phyloP scores from a whole-genome alignment of 2,888 invertebrate species.

The Watsonalla binaria region DNA sequence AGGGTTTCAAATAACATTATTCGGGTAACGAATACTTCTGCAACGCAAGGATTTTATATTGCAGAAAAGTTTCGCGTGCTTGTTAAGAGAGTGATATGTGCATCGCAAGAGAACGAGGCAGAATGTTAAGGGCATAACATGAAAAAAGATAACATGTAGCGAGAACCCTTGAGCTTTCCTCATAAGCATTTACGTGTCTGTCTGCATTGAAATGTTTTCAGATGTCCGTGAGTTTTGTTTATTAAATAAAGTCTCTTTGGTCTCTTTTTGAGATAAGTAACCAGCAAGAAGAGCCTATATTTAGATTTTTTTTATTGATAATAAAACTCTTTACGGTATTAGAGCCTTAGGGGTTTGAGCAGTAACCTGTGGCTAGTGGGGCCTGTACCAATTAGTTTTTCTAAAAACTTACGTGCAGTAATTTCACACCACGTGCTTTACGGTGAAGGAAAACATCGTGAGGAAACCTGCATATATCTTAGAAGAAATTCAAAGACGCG shows the following conservation, averaged over 20 bases:
- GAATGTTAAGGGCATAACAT: conserved; percentile 43
- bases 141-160: conserved; percentile 24
- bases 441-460: no score
- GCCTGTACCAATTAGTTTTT: no score
- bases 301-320: no score
- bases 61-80: conserved; percentile 34
- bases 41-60: conserved; percentile 29
- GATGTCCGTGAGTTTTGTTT: conserved; percentile 31
- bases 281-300: no score
- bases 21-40: conserved; percentile 29
- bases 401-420: no score
- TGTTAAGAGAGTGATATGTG: conserved; percentile 41
- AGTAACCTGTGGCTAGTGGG: no score
- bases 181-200: conserved; percentile 29
- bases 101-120: conserved; percentile 38
- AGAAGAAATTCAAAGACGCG: no score
- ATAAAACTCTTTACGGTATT: no score
- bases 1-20: conserved; percentile 13
- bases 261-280: conserved; percentile 4
- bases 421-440: no score
- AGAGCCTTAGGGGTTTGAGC: no score
- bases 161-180: conserved; percentile 34
- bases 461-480: no score
- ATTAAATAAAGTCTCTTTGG: conserved; percentile 21
- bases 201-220: conserved; percentile 35